A percentile compares a stretch with the other conserved stretches of the same genome.
phyloP scores from a whole-genome alignment of 2,888 invertebrate genomes.

The Tipula helvola region DNA sequence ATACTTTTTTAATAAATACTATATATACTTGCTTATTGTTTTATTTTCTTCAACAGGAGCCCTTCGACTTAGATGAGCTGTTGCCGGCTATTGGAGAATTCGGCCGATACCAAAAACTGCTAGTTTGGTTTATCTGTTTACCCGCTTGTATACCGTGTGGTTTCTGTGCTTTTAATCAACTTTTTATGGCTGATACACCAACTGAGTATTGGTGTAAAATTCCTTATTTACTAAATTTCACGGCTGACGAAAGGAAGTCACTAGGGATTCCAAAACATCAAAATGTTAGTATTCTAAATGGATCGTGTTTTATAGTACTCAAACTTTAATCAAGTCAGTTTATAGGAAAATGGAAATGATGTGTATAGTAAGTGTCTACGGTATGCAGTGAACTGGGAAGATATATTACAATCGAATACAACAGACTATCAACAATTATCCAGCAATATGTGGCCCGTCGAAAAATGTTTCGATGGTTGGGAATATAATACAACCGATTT shows the following conservation, averaged over 20 bases:
- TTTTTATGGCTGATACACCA: conserved; percentile 85
- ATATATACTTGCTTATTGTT: no score
- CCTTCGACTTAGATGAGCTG: conserved; percentile 70
- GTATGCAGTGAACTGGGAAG: conserved; percentile 61
- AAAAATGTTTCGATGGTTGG: conserved; percentile 64
- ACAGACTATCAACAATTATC: conserved; percentile 12
- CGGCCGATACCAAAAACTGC: conserved; percentile 73
- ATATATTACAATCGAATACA: conserved; percentile 34
- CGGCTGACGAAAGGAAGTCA: conserved; percentile 43
- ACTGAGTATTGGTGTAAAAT: conserved; percentile 74
- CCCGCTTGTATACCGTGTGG: conserved; percentile 85
- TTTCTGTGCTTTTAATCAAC: conserved; percentile 84
- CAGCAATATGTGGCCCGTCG: conserved; percentile 43
- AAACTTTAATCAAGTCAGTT: background rate
- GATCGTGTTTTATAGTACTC: background rate
- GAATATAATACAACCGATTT: conserved; percentile 60
- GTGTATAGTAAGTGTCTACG: conserved; percentile 57
- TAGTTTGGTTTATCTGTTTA: conserved; percentile 75
- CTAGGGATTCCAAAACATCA: conserved; percentile 49
- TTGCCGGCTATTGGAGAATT: conserved; percentile 79
- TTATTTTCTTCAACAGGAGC: conserved; percentile 23
- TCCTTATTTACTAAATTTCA: conserved; percentile 47
- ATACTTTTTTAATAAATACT: no score
- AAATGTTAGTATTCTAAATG: conserved; percentile 26
- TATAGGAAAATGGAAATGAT: conserved; percentile 29